phyloP scores from a whole-genome alignment of 2,113 vertebrate species.

The Tauraco erythrolophus region DNA sequence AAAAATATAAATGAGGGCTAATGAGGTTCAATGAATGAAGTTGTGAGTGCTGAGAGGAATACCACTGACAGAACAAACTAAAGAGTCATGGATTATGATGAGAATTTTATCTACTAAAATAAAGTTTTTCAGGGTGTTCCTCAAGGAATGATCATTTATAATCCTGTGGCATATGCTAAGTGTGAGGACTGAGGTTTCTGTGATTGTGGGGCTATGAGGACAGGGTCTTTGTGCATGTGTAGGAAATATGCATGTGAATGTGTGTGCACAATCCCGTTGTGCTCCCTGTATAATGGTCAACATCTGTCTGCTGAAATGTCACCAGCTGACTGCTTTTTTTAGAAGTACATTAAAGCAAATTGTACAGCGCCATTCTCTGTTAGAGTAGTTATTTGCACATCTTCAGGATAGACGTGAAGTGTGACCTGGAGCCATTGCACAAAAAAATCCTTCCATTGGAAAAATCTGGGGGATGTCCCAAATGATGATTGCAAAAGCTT shows the following conservation, averaged over 20 bases:
- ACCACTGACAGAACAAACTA: slow-evolving; percentile 46
- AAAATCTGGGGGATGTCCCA: not conserved
- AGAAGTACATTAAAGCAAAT: not conserved
- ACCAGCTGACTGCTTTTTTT: not conserved
- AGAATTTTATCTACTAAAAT: slow-evolving; percentile 46
- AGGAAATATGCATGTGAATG: not conserved
- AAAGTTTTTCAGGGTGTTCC: slow-evolving; percentile 31
- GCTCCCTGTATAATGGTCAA: not conserved
- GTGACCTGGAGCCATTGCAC: not conserved
- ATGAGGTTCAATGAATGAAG: not conserved
- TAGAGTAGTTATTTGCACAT: not conserved
- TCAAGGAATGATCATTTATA: slow-evolving; percentile 57
- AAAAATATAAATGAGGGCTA: not conserved
- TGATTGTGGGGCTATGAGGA: not conserved
- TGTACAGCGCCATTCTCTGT: not conserved
- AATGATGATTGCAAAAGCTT: not conserved
- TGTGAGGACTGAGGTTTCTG: not conserved
- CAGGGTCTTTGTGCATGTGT: not conserved
- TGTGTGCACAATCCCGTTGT: not conserved
- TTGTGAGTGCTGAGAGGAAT: not conserved
- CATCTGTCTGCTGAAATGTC: not conserved
- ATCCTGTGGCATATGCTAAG: not conserved
- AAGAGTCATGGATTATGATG: not conserved
- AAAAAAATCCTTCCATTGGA: not conserved
- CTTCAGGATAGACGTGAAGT: not conserved